Conservation (phyloP, 2,113 vertebrate species). For the Crotophaga sulcirostris region DNA sequence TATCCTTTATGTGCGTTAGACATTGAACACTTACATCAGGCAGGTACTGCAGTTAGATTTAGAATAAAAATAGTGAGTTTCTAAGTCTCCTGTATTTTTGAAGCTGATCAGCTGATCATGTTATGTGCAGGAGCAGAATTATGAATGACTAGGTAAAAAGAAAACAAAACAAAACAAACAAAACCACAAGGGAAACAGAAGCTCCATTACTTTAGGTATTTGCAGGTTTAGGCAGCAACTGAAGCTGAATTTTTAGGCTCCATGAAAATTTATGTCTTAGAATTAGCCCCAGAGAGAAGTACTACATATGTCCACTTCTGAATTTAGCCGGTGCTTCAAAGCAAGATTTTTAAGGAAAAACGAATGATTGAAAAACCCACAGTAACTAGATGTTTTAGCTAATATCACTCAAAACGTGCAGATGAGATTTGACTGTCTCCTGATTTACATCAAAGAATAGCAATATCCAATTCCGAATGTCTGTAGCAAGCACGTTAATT, state of each 20-base stretch:
- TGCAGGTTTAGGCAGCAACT: not conserved
- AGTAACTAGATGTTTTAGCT: not conserved
- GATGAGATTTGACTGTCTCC: slow-evolving; percentile 6
- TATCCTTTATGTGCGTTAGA: not conserved
- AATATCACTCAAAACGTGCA: not conserved
- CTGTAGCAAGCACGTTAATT: slow-evolving; percentile 21
- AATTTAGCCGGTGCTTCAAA: not conserved
- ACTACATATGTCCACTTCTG: not conserved
- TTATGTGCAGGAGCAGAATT: not conserved
- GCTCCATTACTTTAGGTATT: not conserved
- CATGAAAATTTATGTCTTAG: not conserved
- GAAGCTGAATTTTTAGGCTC: not conserved
- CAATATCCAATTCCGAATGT: not conserved
- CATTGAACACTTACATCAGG: not conserved
- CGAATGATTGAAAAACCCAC: not conserved
- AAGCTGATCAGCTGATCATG: not conserved
- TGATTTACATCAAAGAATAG: slow-evolving; percentile 1
- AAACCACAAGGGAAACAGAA: not conserved
- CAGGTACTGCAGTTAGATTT: not conserved
- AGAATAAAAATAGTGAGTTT: not conserved
- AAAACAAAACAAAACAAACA: not conserved
- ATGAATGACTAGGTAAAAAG: not conserved
- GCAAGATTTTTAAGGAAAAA: not conserved
- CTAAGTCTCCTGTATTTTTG: not conserved
- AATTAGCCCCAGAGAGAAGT: not conserved